Evolutionary conservation across 1,140 invertebrate genomes (phyloP), one percentile per base, ranked within the genome.

Genomic region (Copidosoma floridanum): DNA sequence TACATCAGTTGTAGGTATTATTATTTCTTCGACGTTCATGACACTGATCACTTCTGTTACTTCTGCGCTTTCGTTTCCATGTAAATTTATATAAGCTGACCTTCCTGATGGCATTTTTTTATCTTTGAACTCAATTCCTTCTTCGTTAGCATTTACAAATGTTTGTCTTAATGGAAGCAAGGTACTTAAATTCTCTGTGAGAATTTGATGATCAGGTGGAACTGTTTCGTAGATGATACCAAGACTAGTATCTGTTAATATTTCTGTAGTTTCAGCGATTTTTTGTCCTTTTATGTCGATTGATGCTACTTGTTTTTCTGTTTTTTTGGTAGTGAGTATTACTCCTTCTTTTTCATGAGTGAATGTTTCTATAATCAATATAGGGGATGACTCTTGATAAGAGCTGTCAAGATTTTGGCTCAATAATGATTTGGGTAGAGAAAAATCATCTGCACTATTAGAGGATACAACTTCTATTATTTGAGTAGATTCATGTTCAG

Each of bases 321-420:
- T 14, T 7, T 37, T 40, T 27, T 69, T 52, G 6, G 16, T 32
- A 20, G 27, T 37, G 5, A 59, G 63, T 5, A 80, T 43, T 24
- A 40, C 8, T 29, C 66, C 44, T 67, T 78, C 77, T 12, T 59
- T 64, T 59, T 80, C 77, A 43, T 69, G 72, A 4, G 69, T 70
- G 29, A 72, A 54, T 20, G 63, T 68, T 68, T 76, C 68, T 20
- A 60, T 68, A 38, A 77, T 43, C 26, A 60, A 61, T 27, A 77
- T 43, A n/a, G 73, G 65, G 61, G 66, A 61, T 1, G 69, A 44
- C 63, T 71, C 27, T 53, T 44, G 40, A 2, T 53, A 6, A 16
- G 20, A 10, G 11, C 26, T 44, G 14, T 26, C 32, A 38, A 6
- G 14, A 46, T 46, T 11, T 53, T 58, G 23, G 11, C 1, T 10